Evolutionary conservation across 1,140 invertebrate species (phyloP).

Genomic region (Diabrotica virgifera): DNA sequence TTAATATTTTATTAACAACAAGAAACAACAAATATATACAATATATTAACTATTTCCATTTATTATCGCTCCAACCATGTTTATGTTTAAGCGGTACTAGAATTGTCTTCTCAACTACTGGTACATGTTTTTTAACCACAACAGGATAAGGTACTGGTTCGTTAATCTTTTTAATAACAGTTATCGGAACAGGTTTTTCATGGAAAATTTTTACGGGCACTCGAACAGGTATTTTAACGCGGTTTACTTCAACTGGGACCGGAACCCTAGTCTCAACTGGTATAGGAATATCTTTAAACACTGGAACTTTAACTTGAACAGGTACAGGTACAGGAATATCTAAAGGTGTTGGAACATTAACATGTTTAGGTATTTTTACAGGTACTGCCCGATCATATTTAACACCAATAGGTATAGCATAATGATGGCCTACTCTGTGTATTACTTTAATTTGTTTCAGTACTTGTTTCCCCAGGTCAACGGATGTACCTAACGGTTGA

Average conservation of each 20-base stretch:
- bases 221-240: conserved; percentile 29
- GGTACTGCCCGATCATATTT: conserved; percentile 35
- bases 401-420: conserved; percentile 35
- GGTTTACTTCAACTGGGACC: conserved; percentile 26
- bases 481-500: conserved; percentile 21
- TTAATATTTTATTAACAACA: too few species aligned
- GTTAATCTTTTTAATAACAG: neutral
- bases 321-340: conserved; percentile 31
- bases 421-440: conserved; percentile 35
- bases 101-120: neutral
- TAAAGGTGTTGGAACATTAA: conserved; percentile 36
- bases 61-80: neutral
- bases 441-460: conserved; percentile 36
- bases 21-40: too few species aligned
- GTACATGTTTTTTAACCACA: neutral
- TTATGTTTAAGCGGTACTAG: neutral
- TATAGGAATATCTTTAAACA: conserved; percentile 34
- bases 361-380: conserved; percentile 40
- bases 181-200: conserved; percentile 6
- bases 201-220: conserved; percentile 31
- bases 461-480: conserved; percentile 33
- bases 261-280: conserved; percentile 22
- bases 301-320: conserved; percentile 51
- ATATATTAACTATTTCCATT: neutral
- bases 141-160: neutral